These are phyloP conservation scores for Bufo gargarizans DNA, from an alignment of 2,113 vertebrate species.

Conservation along the genomic window DNA sequence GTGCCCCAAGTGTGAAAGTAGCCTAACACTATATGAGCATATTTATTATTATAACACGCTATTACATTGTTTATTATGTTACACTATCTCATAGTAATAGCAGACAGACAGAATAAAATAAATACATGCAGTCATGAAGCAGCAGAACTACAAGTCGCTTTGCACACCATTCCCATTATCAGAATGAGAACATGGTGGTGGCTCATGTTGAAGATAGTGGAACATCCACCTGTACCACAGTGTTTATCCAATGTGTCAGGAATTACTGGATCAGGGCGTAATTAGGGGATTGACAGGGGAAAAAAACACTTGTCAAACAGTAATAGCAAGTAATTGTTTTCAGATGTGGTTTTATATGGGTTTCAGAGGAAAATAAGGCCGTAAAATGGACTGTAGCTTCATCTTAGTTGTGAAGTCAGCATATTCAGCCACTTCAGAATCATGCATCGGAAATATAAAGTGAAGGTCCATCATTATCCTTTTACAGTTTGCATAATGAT, in stretches of 20 bases:
- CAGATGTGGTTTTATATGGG: conserved; percentile 23
- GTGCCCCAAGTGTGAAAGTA: too few relatives aligned
- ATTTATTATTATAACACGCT: too few relatives aligned
- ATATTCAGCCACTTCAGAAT: background rate
- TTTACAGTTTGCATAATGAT: too few relatives aligned
- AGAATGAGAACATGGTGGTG: background rate
- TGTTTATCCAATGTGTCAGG: conserved; percentile 46
- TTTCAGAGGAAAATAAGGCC: too few relatives aligned
- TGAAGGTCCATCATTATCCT: too few relatives aligned
- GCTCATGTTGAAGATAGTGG: conserved; percentile 67
- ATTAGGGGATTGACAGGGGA: conserved; percentile 27
- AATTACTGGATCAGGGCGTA: conserved; percentile 40
- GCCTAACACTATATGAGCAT: too few relatives aligned
- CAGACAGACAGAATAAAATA: background rate
- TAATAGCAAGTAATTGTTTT: conserved; percentile 35
- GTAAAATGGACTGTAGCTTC: background rate
- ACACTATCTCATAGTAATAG: background rate
- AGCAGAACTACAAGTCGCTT: background rate
- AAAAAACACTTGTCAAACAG: conserved; percentile 29
- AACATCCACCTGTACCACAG: conserved; percentile 17
- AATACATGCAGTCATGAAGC: background rate
- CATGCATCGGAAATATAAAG: background rate
- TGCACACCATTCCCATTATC: background rate
- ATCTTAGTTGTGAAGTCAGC: background rate
- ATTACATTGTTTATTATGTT: too few relatives aligned